phyloP scores from a whole-genome alignment of 2,113 vertebrate species.

The Lophotis ruficrista region DNA sequence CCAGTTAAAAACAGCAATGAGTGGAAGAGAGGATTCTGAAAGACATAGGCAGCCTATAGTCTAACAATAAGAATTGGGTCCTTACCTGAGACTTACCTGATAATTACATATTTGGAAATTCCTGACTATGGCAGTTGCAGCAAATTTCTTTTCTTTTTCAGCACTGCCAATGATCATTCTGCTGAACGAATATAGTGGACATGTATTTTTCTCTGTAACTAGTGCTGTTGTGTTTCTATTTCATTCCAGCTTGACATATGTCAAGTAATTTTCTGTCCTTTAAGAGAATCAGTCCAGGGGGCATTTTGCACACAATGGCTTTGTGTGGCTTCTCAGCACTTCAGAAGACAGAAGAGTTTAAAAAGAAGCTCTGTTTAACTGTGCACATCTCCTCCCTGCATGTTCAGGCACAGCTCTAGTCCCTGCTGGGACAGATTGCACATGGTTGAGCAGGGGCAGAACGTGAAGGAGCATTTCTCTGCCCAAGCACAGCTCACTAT shows the following conservation, averaged over 20 bases:
- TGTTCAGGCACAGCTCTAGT: background rate
- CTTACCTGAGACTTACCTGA: background rate
- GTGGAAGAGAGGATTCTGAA: background rate
- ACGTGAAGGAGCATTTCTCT: background rate
- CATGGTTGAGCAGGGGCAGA: background rate
- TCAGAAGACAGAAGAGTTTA: background rate
- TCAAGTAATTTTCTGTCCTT: background rate
- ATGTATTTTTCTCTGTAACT: background rate
- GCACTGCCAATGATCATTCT: background rate
- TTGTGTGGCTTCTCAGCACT: background rate
- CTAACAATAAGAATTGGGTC: background rate
- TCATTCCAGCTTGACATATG: background rate
- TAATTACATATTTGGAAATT: background rate
- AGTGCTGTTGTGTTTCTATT: background rate
- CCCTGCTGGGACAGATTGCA: background rate
- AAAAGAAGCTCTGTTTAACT: background rate
- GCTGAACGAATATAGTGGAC: background rate
- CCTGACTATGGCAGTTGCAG: background rate
- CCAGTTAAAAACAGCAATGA: background rate
- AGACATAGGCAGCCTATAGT: background rate
- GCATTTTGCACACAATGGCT: background rate
- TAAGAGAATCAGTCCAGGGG: background rate
- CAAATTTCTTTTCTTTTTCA: background rate
- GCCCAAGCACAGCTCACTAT: background rate
- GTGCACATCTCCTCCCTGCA: background rate